These are phyloP conservation scores for Nyctalus aviator DNA, from an alignment of 2,797 vertebrate genomes.

Conservation along the genomic window DNA sequence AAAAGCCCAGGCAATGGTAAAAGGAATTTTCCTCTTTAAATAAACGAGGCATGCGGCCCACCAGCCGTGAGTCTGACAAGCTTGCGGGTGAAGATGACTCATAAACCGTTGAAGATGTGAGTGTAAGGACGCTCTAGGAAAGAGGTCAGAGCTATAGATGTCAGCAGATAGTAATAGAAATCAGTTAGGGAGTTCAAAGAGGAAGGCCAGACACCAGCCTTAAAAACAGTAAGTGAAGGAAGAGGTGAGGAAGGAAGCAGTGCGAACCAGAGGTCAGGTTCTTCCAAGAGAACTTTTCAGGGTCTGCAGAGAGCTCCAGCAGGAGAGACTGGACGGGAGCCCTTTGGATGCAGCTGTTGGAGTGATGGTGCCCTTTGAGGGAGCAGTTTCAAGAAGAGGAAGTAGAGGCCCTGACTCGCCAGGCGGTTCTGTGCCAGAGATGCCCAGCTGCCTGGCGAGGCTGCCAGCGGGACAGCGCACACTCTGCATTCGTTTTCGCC, in stretches of 20 bases:
- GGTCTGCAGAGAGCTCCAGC: neutral
- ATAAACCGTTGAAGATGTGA: neutral
- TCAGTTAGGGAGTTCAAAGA: neutral
- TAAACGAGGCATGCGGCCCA: no score
- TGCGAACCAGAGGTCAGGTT: neutral
- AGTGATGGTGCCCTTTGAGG: neutral
- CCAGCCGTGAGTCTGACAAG: no score
- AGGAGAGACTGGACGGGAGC: neutral
- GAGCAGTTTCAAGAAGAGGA: neutral
- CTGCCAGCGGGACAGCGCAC: rapidly evolving
- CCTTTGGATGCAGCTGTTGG: rapidly evolving
- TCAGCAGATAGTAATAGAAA: neutral
- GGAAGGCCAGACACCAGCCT: neutral
- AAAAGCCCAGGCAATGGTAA: neutral
- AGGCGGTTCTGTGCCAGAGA: neutral
- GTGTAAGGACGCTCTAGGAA: neutral
- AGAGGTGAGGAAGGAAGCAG: neutral
- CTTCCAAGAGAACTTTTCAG: neutral
- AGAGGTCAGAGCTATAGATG: neutral
- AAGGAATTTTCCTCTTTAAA: conserved; percentile 32
- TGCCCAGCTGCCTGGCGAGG: neutral
- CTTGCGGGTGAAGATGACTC: neutral
- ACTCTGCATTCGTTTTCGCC: neutral
- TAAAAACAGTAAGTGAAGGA: neutral
- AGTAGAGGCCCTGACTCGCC: neutral